Evolutionary conservation across 2,888 invertebrate species (phyloP).

Genomic region (Cyrtodaria siliqua): DNA sequence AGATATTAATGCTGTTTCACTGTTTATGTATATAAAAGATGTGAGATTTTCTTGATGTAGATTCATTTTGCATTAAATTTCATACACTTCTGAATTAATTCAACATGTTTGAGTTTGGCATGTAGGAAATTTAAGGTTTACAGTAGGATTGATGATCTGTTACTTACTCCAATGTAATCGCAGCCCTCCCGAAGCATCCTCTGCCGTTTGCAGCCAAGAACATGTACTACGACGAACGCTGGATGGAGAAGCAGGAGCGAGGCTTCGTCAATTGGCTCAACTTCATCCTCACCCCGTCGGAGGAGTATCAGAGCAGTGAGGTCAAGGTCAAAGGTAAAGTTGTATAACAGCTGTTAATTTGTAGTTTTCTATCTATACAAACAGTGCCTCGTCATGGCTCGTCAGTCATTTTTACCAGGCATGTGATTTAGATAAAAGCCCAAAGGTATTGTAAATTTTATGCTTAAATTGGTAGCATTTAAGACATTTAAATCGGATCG

Average conservation of each 20-base stretch:
- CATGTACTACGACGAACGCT: slow-evolving; percentile 86
- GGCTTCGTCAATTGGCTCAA: slow-evolving; percentile 87
- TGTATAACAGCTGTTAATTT: no score
- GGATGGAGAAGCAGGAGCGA: slow-evolving; percentile 86
- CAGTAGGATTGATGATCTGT: no score
- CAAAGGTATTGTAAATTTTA: background rate
- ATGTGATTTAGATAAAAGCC: background rate
- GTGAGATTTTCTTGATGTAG: no score
- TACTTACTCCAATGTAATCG: slow-evolving; percentile 21
- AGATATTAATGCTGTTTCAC: no score
- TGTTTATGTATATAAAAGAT: no score
- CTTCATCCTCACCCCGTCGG: slow-evolving; percentile 86
- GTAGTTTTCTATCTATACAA: no score
- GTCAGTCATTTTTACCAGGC: no score
- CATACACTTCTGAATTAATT: background rate
- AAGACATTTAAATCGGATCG: no score
- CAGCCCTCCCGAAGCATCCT: slow-evolving; percentile 84
- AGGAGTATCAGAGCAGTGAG: slow-evolving; percentile 77
- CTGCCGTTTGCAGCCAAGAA: slow-evolving; percentile 86
- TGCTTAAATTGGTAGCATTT: background rate
- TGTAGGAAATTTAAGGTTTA: background rate
- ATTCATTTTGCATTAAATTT: no score
- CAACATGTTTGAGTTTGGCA: no score
- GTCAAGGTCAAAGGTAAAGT: slow-evolving; percentile 75
- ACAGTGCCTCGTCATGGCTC: no score